These are phyloP conservation scores for Panulirus ornatus DNA, from an alignment of 1,140 invertebrate species.

Conservation along the genomic window DNA sequence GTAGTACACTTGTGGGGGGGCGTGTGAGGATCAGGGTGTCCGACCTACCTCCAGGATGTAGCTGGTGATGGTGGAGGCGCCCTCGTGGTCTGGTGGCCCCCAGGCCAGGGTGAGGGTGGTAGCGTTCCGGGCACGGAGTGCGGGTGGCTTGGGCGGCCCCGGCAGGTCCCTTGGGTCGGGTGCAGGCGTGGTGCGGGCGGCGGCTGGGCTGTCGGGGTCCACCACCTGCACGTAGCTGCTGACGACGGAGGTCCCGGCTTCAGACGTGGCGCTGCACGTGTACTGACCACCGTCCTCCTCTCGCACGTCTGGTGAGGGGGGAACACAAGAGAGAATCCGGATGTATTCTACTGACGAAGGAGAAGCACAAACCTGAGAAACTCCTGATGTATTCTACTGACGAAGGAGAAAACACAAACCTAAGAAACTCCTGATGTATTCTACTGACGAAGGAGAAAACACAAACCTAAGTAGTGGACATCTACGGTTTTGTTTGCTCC, in stretches of 20 bases:
- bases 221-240: conserved; percentile 48
- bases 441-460: no score
- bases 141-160: conserved; percentile 44
- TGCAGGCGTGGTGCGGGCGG: conserved; percentile 59
- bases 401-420: no score
- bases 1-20: neutral
- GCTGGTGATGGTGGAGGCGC: conserved; percentile 69
- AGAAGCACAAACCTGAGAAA: no score
- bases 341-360: no score
- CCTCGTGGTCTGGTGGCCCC: conserved; percentile 68
- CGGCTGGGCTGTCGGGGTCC: conserved; percentile 48
- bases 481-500: no score
- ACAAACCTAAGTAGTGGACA: no score
- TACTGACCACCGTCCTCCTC: conserved; percentile 86
- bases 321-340: neutral
- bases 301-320: conserved; percentile 84
- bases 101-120: conserved; percentile 68
- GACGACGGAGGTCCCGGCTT: conserved; percentile 82
- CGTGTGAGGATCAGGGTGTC: no score
- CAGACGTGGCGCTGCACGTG: conserved; percentile 89
- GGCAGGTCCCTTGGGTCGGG: conserved; percentile 69
- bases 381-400: no score
- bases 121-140: conserved; percentile 51
- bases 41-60: conserved; percentile 71
- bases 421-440: no score